Evolutionary conservation across 2,888 invertebrate genomes (phyloP).

Genomic region (Alitta virens): DNA sequence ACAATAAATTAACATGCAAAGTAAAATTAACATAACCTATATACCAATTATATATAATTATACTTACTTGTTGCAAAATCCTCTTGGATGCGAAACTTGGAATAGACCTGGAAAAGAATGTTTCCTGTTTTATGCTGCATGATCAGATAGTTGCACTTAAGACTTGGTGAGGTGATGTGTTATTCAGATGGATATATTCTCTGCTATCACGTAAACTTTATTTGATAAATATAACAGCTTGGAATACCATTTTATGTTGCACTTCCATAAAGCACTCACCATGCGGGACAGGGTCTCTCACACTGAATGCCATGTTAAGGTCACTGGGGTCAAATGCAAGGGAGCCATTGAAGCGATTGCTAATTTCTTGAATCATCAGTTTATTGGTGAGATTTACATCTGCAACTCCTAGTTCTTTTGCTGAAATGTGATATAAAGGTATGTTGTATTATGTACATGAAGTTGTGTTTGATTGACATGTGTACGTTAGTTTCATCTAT

Average conservation of each 20-base stretch:
- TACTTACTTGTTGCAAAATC: conserved; percentile 65
- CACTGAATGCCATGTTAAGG: conserved; percentile 79
- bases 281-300: conserved; percentile 89
- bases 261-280: conserved; percentile 65
- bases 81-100: conserved; percentile 64
- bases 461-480: neutral
- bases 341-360: conserved; percentile 60
- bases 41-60: no score
- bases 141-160: no score
- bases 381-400: conserved; percentile 44
- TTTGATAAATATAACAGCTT: no score
- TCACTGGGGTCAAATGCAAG: conserved; percentile 64
- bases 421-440: conserved; percentile 29
- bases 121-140: no score
- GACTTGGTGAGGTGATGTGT: no score
- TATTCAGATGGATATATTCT: no score
- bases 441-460: neutral
- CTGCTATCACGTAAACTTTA: no score
- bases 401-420: conserved; percentile 32
- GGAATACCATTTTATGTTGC: neutral
- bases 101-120: conserved; percentile 50
- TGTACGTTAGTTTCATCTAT: no score
- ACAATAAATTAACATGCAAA: no score
- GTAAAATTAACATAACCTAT: no score
- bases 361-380: conserved; percentile 52